Evolutionary conservation across 2,113 vertebrate genomes (phyloP).

Genomic region (Myotis lucifugus): DNA sequence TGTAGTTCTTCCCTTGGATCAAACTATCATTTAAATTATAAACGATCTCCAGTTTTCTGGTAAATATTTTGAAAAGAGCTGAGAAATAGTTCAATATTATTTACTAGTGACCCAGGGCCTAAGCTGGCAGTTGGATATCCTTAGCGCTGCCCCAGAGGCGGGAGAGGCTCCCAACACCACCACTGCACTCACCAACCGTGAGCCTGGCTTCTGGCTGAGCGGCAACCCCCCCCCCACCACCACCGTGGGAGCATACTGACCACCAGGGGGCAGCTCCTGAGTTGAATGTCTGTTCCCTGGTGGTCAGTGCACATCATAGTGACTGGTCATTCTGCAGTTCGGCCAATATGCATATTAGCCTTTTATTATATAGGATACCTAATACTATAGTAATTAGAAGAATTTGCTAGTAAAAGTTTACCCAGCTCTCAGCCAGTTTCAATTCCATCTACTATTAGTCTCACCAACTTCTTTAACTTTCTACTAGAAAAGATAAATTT

Average conservation of each 20-base stretch:
- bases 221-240: too few species aligned
- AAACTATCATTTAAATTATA: constrained; percentile 6
- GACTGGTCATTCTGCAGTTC: too few species aligned
- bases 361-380: neutral
- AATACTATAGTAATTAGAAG: neutral
- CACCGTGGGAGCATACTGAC: too few species aligned
- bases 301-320: too few species aligned
- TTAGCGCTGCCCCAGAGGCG: too few species aligned
- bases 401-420: neutral
- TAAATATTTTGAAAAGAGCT: neutral
- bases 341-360: too few species aligned
- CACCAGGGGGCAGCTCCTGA: too few species aligned
- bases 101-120: neutral
- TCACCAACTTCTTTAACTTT: neutral
- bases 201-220: too few species aligned
- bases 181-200: too few species aligned
- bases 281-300: too few species aligned
- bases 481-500: neutral
- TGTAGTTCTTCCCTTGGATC: neutral
- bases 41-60: constrained; percentile 2
- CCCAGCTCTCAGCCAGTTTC: neutral
- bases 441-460: neutral
- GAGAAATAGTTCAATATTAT: neutral
- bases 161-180: too few species aligned
- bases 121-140: too few species aligned